Evolutionary conservation across 30 jellyfish, hydroid and myxozoan genomes (phyloP), one percentile per base, ranked within the genome.

Genomic region (Clytia hemisphaerica): DNA sequence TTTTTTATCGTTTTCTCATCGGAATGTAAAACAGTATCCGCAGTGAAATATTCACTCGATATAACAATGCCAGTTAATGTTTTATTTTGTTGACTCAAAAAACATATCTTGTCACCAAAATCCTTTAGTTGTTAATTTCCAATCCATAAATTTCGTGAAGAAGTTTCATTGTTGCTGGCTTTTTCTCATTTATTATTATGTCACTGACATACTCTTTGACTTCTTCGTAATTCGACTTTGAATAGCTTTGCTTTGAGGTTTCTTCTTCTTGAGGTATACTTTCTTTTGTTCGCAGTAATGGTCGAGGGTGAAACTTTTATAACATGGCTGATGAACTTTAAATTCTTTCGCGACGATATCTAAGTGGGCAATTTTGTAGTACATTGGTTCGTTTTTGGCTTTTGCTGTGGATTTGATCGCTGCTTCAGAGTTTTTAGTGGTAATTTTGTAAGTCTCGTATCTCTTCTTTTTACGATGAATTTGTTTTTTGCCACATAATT

Each of bases 281-380:
- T 40, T 40, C 53, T 10, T 40, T 10, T 40, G 14, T 7, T 40
- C n/a, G 53, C 53, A 40, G n/a, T 40, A 40, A 40, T 7, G 10
- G 53, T 40, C 53, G 14, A 7, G 10, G n/a, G 53, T 10, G n/a
- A 40, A 40, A 40, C 53, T 40, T n/a, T 40, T 10, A 40, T 40
- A 40, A n/a, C 53, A 40, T 40, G 53, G 53, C 53, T 40, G 53
- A 40, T 40, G 53, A 40, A 40, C 53, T 10, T 40, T 7, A n/a
- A 40, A 40, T 40, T 40, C 53, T 40, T 40, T 40, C n/a, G 53
- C 53, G n/a, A 40, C n/a, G 53, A 40, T 40, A 40, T 40, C 53
- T n/a, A 40, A 40, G 14, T 7, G n/a, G 14, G 53, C 53, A n/a
- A 40, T 40, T 40, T 40, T n/a, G n/a, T 40, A 40, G 53, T 40